Conservation (phyloP, 2,113 vertebrate species). For the Paracanthobrama guichenoti region DNA sequence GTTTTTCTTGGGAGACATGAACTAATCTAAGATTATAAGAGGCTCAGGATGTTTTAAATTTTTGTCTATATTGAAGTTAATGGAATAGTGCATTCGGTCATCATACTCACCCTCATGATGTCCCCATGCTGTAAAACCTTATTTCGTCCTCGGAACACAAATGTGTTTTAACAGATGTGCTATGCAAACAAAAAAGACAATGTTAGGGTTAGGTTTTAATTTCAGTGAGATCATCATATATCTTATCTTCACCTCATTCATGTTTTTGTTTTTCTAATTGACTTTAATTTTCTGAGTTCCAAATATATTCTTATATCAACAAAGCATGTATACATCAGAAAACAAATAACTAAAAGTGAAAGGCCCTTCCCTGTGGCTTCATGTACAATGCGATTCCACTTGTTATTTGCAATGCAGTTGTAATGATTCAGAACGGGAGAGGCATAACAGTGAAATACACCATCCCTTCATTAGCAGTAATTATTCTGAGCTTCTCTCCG, state of each 20-base stretch:
- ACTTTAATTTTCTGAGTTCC: neutral
- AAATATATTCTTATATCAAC: neutral
- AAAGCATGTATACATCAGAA: neutral
- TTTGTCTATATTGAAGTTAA: neutral
- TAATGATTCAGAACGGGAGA: neutral
- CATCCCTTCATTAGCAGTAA: neutral
- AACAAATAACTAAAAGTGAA: neutral
- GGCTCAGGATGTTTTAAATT: neutral
- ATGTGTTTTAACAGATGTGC: neutral
- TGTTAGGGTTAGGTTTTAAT: neutral
- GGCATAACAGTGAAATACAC: constrained; percentile 3
- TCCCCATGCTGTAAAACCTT: neutral
- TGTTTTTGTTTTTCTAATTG: neutral
- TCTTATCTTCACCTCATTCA: neutral
- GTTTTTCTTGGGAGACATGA: constrained; percentile 56
- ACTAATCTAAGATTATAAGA: neutral
- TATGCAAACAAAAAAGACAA: neutral
- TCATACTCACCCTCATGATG: neutral
- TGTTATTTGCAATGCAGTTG: constrained; percentile 6
- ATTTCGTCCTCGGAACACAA: neutral
- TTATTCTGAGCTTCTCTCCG: neutral
- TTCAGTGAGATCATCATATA: neutral
- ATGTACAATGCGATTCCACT: neutral
- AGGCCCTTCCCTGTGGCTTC: neutral
- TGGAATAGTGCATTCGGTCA: neutral